Conservation (phyloP, 2,888 invertebrate species). For the Tenthredo notha region DNA sequence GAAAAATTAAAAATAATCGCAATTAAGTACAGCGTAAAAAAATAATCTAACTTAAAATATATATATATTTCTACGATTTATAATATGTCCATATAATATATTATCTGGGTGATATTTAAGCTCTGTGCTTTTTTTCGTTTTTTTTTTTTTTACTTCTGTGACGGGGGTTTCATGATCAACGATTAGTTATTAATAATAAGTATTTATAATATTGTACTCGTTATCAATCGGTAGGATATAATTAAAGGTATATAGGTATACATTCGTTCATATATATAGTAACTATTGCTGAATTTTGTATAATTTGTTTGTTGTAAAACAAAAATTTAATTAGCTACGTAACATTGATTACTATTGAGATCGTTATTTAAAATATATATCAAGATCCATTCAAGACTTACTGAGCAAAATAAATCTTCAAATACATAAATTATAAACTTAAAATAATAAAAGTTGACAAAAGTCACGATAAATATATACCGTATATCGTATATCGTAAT, state of each 20-base stretch:
- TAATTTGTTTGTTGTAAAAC: neutral
- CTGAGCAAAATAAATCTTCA: neutral
- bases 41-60: conserved; percentile 23
- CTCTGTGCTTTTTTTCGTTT: neutral
- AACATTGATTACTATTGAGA: conserved; percentile 59
- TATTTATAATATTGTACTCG: conserved; percentile 2
- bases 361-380: conserved; percentile 56
- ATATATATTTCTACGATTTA: neutral
- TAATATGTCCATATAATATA: neutral
- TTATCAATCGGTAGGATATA: conserved; percentile 9
- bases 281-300: neutral
- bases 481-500: too few species aligned
- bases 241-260: conserved; percentile 23
- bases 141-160: neutral
- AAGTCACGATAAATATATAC: neutral
- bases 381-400: neutral
- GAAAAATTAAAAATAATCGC: neutral
- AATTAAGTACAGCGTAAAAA: conserved; percentile 10
- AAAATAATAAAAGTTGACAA: neutral
- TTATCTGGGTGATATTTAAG: conserved; percentile 23
- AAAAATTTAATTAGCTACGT: conserved; percentile 21
- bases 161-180: neutral
- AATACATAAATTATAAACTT: neutral
- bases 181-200: neutral
- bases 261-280: neutral